phyloP scores from a whole-genome alignment of 2,797 vertebrate genomes.

The Ciconia nigra region DNA sequence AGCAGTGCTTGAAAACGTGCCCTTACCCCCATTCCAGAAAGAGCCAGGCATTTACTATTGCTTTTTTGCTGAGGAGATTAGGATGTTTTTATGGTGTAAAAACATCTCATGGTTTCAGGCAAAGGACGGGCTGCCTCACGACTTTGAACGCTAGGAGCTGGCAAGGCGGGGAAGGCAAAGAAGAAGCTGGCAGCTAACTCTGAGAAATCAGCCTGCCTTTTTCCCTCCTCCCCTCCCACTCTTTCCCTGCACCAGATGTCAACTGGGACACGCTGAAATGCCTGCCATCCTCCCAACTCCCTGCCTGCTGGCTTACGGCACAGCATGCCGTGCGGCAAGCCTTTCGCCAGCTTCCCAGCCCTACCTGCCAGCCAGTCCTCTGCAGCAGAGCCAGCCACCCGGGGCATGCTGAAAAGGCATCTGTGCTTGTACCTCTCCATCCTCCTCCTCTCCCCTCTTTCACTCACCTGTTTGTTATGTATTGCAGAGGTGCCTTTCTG shows the following conservation, averaged over 20 bases:
- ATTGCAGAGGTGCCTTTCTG: neutral
- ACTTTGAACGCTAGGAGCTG: neutral
- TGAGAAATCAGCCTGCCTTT: neutral
- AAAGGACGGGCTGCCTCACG: neutral
- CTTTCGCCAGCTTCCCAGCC: neutral
- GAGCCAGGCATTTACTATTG: neutral
- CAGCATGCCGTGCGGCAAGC: fast-evolving
- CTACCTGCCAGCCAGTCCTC: neutral
- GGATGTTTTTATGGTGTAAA: neutral
- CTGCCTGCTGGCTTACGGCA: neutral
- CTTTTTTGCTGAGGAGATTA: neutral
- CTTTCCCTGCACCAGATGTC: conserved; percentile 37
- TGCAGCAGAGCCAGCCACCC: neutral
- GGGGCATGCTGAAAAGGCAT: neutral
- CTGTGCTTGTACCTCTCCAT: neutral
- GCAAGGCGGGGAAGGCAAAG: neutral
- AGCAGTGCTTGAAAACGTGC: neutral
- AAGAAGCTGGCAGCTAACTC: neutral
- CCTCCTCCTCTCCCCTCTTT: neutral
- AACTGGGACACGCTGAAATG: neutral
- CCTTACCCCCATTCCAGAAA: neutral
- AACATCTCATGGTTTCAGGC: neutral
- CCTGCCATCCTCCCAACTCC: neutral
- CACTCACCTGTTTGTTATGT: neutral
- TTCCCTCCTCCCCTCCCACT: neutral